Conservation (phyloP, 2,113 vertebrate species). For the Rhineura floridana region DNA sequence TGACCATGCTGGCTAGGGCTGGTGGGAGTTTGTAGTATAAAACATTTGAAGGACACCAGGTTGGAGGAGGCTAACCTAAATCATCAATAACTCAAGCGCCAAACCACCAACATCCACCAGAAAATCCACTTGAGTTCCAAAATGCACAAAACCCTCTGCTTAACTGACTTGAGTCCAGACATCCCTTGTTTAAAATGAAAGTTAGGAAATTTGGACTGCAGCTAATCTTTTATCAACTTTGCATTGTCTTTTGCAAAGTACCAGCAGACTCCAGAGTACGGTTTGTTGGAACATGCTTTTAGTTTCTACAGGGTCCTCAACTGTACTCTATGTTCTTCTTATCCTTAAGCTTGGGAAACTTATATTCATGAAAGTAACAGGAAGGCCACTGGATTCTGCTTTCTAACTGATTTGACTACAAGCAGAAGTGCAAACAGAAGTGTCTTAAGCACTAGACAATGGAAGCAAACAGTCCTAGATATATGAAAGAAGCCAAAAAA, state of each 20-base stretch:
- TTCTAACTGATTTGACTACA: not conserved
- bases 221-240: not conserved
- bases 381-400: not conserved
- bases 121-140: not conserved
- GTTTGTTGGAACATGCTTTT: not conserved
- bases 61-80: too few relatives aligned
- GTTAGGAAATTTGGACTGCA: not conserved
- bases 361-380: not conserved
- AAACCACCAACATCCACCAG: not conserved
- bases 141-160: not conserved
- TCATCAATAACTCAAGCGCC: not conserved
- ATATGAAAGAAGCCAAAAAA: not conserved
- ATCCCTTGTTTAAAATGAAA: not conserved
- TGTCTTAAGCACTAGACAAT: not conserved
- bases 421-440: not conserved
- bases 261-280: not conserved
- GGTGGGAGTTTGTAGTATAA: too few relatives aligned
- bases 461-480: not conserved
- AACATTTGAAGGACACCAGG: too few relatives aligned
- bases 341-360: not conserved
- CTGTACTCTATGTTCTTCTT: not conserved
- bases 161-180: not conserved
- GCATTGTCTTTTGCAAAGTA: not conserved
- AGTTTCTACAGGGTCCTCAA: not conserved
- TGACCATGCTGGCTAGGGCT: too few relatives aligned